Evolutionary conservation across 2,888 invertebrate species (phyloP).

Genomic region (Nebria brevicollis): DNA sequence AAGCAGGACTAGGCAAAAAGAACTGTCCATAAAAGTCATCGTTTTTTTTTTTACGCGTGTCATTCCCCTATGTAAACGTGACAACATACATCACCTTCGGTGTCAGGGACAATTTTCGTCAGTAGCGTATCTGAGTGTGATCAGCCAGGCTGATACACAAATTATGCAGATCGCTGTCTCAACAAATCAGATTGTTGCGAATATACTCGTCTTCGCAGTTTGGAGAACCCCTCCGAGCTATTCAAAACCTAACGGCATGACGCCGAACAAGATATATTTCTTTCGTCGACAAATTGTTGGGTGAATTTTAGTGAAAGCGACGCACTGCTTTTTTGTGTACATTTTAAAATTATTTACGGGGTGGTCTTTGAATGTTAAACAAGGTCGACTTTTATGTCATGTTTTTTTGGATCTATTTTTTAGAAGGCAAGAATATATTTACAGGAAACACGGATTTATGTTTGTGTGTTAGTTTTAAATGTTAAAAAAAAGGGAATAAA

Average conservation of each 20-base stretch:
- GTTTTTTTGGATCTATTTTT: not conserved
- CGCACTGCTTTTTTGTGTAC: slow-evolving; percentile 29
- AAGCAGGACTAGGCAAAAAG: slow-evolving; percentile 6
- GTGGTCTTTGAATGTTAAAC: slow-evolving; percentile 19
- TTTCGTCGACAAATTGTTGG: slow-evolving; percentile 31
- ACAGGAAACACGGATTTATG: not conserved
- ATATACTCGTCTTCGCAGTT: not conserved
- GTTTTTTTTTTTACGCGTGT: slow-evolving; percentile 8
- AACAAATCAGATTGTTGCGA: slow-evolving; percentile 24
- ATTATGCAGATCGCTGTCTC: slow-evolving; percentile 33
- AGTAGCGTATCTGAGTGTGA: slow-evolving; percentile 1
- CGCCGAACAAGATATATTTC: slow-evolving; percentile 15
- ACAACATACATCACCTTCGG: slow-evolving; percentile 37
- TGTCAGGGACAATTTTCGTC: slow-evolving; percentile 32
- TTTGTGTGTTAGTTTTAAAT: not conserved
- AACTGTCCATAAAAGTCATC: slow-evolving; percentile 39
- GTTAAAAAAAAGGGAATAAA: not conserved
- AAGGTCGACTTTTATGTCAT: not conserved
- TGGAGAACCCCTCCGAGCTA: slow-evolving; percentile 12
- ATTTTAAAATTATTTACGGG: slow-evolving; percentile 34
- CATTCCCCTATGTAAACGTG: slow-evolving; percentile 15
- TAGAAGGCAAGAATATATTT: not conserved
- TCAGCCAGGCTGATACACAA: slow-evolving; percentile 30
- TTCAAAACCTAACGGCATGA: slow-evolving; percentile 2
- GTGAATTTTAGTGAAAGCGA: slow-evolving; percentile 31